Conservation (phyloP, 2,797 vertebrate species). For the Alosa sapidissima region DNA sequence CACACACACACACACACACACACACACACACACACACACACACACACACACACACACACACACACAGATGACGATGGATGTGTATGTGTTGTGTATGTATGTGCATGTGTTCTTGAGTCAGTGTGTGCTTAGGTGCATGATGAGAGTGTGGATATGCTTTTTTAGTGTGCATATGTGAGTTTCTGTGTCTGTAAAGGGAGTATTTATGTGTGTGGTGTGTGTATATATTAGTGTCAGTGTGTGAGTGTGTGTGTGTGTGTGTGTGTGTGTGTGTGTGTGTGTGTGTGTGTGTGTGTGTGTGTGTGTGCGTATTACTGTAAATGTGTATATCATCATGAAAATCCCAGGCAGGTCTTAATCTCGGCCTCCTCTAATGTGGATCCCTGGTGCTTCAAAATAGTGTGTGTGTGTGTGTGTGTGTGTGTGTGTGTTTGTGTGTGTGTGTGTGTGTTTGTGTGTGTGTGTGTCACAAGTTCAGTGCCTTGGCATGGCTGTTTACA, state of each 20-base stretch:
- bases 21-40: neutral
- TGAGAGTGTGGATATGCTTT: neutral
- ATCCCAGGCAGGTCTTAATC: neutral
- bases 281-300: neutral
- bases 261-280: neutral
- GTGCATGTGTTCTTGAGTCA: neutral
- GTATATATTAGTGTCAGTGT: neutral
- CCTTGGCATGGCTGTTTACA: conserved; percentile 54
- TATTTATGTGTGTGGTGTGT: neutral
- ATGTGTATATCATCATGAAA: neutral
- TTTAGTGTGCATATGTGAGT: neutral
- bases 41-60: neutral
- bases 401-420: conserved; percentile 22
- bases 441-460: conserved; percentile 22
- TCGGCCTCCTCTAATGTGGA: neutral
- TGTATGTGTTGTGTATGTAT: neutral
- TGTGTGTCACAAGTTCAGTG: conserved; percentile 39
- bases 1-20: neutral
- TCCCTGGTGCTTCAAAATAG: neutral
- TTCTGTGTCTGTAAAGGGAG: neutral
- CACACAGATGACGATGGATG: neutral
- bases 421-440: conserved; percentile 24
- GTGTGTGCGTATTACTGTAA: neutral
- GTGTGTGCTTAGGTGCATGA: neutral
- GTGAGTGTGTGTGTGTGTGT: too few relatives aligned